Conservation (phyloP, 1,140 invertebrate species). For the Drosophila oshimai region DNA sequence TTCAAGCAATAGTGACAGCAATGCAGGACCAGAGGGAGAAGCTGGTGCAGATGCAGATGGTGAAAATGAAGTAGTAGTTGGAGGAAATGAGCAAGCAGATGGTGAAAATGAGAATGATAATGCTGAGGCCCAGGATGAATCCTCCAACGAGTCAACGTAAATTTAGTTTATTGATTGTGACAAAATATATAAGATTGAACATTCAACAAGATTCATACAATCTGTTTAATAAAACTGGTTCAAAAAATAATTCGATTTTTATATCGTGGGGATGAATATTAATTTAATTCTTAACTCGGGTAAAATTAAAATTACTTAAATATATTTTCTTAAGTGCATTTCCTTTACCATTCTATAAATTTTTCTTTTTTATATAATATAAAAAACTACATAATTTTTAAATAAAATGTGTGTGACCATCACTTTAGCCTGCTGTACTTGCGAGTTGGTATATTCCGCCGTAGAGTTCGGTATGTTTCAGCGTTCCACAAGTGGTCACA, state of each 20-base stretch:
- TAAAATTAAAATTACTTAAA: neutral
- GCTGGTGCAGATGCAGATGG: neutral
- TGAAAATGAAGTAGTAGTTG: neutral
- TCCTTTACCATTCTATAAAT: no score
- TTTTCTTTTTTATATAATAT: neutral
- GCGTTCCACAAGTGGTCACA: neutral
- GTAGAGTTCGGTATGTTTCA: neutral
- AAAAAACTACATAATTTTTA: neutral
- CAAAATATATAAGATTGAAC: neutral
- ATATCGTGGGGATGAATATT: no score
- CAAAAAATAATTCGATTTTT: no score
- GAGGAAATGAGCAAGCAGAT: no score
- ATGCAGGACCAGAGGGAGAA: neutral
- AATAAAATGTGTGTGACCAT: neutral
- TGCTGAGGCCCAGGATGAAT: constrained; percentile 1
- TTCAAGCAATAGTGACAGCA: neutral
- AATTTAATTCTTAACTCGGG: neutral
- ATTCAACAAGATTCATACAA: no score
- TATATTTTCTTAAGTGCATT: no score
- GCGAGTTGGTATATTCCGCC: neutral
- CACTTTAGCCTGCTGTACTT: no score
- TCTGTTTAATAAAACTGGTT: no score
- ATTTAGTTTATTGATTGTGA: neutral
- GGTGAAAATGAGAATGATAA: neutral
- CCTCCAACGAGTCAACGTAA: constrained; percentile 4